phyloP scores from a whole-genome alignment of 2,113 vertebrate genomes.

The Pan troglodytes region DNA sequence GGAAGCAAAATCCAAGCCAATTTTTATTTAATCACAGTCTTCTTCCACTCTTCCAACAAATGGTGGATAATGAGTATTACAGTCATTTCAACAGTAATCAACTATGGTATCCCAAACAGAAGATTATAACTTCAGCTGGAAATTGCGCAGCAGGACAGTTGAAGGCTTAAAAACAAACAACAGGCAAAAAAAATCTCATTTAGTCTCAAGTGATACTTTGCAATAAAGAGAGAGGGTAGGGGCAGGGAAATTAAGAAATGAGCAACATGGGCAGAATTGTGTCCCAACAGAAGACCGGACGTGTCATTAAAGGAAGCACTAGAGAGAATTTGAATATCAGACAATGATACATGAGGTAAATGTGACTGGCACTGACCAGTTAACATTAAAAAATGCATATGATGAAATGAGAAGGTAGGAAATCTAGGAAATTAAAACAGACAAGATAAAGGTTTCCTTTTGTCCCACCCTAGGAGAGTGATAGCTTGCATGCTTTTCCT shows the following conservation, averaged over 20 bases:
- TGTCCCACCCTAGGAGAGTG: neutral
- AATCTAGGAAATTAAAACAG: neutral
- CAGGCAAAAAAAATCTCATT: conserved; percentile 56
- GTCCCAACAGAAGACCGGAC: conserved; percentile 61
- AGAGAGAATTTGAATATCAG: conserved; percentile 54
- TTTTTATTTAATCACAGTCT: conserved; percentile 77
- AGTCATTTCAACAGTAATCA: conserved; percentile 77
- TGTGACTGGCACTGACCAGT: neutral
- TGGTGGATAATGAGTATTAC: conserved; percentile 76
- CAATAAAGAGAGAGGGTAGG: conserved; percentile 58
- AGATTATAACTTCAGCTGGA: conserved; percentile 79
- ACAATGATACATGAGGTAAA: conserved; percentile 41
- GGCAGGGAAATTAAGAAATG: conserved; percentile 74
- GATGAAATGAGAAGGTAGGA: conserved; percentile 1
- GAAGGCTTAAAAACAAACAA: conserved; percentile 66
- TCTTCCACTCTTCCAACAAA: conserved; percentile 70
- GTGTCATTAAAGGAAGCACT: conserved; percentile 57
- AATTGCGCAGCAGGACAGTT: conserved; percentile 70
- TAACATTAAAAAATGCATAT: neutral
- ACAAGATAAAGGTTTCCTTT: neutral
- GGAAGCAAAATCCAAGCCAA: conserved; percentile 56
- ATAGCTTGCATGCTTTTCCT: neutral
- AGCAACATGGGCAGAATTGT: conserved; percentile 61
- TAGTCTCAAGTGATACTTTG: conserved; percentile 64
- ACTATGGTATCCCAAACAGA: conserved; percentile 74